phyloP scores from a whole-genome alignment of 1,140 invertebrate species.

The Drosophila sp. region DNA sequence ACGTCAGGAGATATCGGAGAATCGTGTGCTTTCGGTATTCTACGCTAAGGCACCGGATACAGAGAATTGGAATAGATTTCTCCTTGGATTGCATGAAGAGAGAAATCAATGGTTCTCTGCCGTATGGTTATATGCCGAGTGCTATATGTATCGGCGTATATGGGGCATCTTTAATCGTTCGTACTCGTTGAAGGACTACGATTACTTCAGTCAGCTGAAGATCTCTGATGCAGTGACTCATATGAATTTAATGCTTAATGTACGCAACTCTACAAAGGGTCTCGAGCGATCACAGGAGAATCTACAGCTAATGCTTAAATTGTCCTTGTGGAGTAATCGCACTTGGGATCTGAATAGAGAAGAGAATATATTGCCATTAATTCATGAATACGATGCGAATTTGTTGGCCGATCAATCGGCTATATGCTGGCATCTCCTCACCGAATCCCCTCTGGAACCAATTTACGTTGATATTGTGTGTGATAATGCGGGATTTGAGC shows the following conservation, averaged over 20 bases:
- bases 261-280: constrained; percentile 74
- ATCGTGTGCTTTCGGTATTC: constrained; percentile 87
- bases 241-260: constrained; percentile 84
- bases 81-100: constrained; percentile 65
- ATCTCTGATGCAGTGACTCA: constrained; percentile 85
- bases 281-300: constrained; percentile 70
- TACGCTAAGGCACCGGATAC: constrained; percentile 81
- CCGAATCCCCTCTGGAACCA: constrained; percentile 18
- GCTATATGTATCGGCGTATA: constrained; percentile 95
- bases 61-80: constrained; percentile 83
- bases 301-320: constrained; percentile 85
- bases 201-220: constrained; percentile 92
- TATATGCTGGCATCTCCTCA: constrained; percentile 42
- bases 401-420: constrained; percentile 51
- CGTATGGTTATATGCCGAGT: constrained; percentile 95
- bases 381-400: constrained; percentile 16
- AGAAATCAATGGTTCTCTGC: constrained; percentile 90
- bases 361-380: constrained; percentile 81
- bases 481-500: constrained; percentile 98
- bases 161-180: constrained; percentile 89
- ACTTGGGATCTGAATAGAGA: constrained; percentile 93
- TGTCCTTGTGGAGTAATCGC: constrained; percentile 87
- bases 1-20: constrained; percentile 88
- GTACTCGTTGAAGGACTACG: constrained; percentile 88
- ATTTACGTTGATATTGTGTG: constrained; percentile 89